Evolutionary conservation across 1,140 invertebrate genomes (phyloP), one percentile per base, ranked within the genome.

Genomic region (Aphidius ervi): DNA sequence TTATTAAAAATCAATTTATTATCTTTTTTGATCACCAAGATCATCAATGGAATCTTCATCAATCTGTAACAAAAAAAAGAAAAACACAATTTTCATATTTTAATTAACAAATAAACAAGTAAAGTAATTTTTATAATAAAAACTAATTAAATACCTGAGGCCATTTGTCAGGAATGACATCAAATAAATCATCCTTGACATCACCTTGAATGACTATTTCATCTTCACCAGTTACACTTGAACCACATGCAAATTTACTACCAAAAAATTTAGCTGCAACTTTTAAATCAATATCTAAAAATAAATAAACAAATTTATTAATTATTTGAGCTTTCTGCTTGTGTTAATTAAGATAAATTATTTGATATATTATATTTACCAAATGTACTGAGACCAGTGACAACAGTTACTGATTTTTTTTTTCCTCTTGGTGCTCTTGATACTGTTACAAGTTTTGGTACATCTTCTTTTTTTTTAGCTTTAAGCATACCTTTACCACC

Each of bases 191-290:
- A 83, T 98, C 95, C 79, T 98, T 98, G 0, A 98, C 92, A 82
- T 96, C 94, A 58, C 94, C 97, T 82, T 99, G 97, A 75, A 99
- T 98, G 6, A 99, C 96, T 74, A 99, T 98, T 82, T 99, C 98
- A 85, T 99, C 97, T 62, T 98, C 95, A 9, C 95, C 96, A 43
- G 95, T 98, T 0, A 99, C 95, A 20, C 97, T 99, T 16, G 95
- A 96, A 8, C 97, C 97, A 83, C 97, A 99, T 6, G 97, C 95
- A 85, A 99, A 99, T 78, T 93, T 95, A 58, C 91, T 91, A 43
- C 95, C 94, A 82, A 99, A 99, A 77, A 95, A 97, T 78, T 99
- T 99, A 48, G 95, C 91, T 56, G 98, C 98, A 62, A 95, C 92
- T 82, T 99, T 99, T 50, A 99, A 80, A 81, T 99, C 97, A 76